Conservation (phyloP, 1,140 invertebrate genomes). For the Gerris buenoi region DNA sequence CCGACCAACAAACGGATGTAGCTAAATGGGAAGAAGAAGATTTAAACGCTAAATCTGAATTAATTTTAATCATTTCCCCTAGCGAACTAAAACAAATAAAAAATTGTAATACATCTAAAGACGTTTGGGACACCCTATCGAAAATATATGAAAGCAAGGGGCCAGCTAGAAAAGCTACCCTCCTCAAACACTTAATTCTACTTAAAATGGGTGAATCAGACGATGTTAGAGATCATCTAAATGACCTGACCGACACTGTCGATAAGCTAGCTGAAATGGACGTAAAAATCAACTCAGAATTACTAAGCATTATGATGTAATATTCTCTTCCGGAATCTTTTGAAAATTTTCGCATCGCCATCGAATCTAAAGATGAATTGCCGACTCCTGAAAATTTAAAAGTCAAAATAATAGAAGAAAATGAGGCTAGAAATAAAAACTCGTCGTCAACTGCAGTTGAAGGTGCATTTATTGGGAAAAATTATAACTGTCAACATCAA, state of each 20-base stretch:
- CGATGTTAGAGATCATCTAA: constrained; percentile 21
- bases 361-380: constrained; percentile 18
- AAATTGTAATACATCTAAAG: neutral
- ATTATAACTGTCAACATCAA: neutral
- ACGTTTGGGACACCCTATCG: constrained; percentile 3
- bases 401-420: constrained; percentile 25
- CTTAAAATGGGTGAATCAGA: constrained; percentile 19
- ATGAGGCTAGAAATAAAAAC: neutral
- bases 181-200: constrained; percentile 22
- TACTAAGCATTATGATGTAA: constrained; percentile 4
- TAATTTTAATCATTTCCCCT: constrained; percentile 2
- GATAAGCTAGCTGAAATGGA: constrained; percentile 22
- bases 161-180: constrained; percentile 20
- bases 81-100: neutral
- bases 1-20: neutral
- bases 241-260: constrained; percentile 21
- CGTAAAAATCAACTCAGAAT: constrained; percentile 20
- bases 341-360: neutral
- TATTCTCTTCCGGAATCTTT: neutral
- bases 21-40: neutral
- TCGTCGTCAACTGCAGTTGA: neutral
- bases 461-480: neutral
- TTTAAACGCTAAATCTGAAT: neutral
- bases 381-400: constrained; percentile 21
- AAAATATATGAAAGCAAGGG: constrained; percentile 20